These are phyloP conservation scores for Pleuronectes platessa DNA, from an alignment of 2,113 vertebrate species.

Conservation along the genomic window DNA sequence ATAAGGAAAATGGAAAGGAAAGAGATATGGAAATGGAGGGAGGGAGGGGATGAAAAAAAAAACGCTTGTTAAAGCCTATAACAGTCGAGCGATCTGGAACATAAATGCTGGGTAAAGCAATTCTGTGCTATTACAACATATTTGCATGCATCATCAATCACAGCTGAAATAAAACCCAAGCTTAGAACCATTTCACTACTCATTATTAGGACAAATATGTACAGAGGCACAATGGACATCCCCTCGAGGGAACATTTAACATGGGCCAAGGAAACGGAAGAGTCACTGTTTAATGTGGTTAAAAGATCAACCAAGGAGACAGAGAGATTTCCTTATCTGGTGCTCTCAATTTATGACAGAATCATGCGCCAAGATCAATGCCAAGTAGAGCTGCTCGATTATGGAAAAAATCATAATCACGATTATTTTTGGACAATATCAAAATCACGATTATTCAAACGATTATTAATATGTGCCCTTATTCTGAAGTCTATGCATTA, in stretches of 20 bases:
- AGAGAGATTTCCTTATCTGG: neutral
- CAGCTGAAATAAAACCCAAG: conserved; percentile 10
- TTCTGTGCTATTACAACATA: conserved; percentile 15
- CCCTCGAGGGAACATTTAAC: neutral
- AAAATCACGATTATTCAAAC: too few relatives aligned
- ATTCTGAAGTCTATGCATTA: too few relatives aligned
- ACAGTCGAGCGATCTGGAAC: neutral
- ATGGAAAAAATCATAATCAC: too few relatives aligned
- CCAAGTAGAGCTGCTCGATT: too few relatives aligned
- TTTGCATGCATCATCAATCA: conserved; percentile 36
- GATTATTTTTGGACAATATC: too few relatives aligned
- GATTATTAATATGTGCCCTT: too few relatives aligned
- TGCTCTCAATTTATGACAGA: neutral
- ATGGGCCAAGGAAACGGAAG: neutral
- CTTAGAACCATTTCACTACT: conserved; percentile 9
- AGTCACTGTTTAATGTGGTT: neutral
- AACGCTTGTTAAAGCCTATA: neutral
- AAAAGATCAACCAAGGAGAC: neutral
- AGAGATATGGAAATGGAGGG: neutral
- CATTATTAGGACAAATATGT: conserved; percentile 20
- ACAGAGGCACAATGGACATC: neutral
- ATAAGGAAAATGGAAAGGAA: neutral
- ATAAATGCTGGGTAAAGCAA: neutral
- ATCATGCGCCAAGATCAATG: neutral
- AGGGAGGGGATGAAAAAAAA: neutral